Conservation (phyloP, 2,888 invertebrate genomes). For the Dynastes hyllus region DNA sequence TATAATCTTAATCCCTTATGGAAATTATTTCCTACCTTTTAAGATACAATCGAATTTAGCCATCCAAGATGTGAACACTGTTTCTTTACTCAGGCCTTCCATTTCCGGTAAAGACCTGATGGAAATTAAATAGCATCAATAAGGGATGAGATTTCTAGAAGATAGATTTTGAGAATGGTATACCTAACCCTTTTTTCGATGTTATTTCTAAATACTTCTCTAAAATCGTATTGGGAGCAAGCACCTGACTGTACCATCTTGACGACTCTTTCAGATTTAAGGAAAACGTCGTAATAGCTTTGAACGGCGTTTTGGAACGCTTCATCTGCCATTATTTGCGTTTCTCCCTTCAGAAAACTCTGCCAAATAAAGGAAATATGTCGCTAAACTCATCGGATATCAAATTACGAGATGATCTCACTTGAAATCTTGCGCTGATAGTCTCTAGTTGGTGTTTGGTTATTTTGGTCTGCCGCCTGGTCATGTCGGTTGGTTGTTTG, state of each 20-base stretch:
- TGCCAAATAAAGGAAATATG: slow-evolving; percentile 70
- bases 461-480: slow-evolving; percentile 94
- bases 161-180: slow-evolving; percentile 24
- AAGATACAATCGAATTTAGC: slow-evolving; percentile 99
- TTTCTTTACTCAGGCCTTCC: slow-evolving; percentile 99
- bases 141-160: neutral
- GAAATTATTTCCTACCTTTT: slow-evolving; percentile 78
- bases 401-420: slow-evolving; percentile 66
- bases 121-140: neutral
- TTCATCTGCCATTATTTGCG: slow-evolving; percentile 97
- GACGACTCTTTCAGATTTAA: slow-evolving; percentile 96
- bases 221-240: slow-evolving; percentile 98
- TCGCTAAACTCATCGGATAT: neutral
- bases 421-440: slow-evolving; percentile 95
- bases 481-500: slow-evolving; percentile 99
- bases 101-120: slow-evolving; percentile 96
- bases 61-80: slow-evolving; percentile 99
- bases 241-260: slow-evolving; percentile 99
- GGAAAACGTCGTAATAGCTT: slow-evolving; percentile 95
- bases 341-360: slow-evolving; percentile 97
- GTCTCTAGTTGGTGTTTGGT: slow-evolving; percentile 96
- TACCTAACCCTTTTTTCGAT: slow-evolving; percentile 98
- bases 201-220: slow-evolving; percentile 98
- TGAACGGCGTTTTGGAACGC: slow-evolving; percentile 99
- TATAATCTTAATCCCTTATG: neutral